phyloP scores from a whole-genome alignment of 1,140 invertebrate genomes.

The Drosophila lacteicornis region DNA sequence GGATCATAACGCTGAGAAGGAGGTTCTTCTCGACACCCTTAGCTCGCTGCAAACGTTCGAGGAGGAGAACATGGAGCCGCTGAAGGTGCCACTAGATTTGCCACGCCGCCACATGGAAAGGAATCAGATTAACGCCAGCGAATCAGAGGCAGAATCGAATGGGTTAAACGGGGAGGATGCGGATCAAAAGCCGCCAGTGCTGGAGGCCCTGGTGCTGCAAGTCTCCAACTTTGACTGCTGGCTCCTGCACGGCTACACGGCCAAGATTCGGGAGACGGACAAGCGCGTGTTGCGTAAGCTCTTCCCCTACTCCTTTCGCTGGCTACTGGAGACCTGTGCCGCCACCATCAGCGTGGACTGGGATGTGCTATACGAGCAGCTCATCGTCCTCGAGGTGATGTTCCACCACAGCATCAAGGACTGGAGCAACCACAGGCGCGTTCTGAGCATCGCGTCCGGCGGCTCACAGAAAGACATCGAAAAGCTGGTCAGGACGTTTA shows the following conservation, averaged over 20 bases:
- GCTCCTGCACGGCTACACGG: constrained; percentile 63
- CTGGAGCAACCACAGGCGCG: constrained; percentile 45
- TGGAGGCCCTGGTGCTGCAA: constrained; percentile 29
- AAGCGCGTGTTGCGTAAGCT: constrained; percentile 77
- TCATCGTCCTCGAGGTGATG: constrained; percentile 76
- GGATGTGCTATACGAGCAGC: constrained; percentile 85
- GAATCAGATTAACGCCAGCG: background rate
- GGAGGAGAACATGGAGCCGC: constrained; percentile 57
- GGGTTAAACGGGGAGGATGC: background rate
- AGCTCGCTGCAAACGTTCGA: constrained; percentile 55
- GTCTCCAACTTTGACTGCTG: constrained; percentile 83
- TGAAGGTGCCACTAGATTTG: constrained; percentile 40
- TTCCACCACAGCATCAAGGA: constrained; percentile 70
- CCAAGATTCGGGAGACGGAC: constrained; percentile 21
- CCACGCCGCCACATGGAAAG: constrained; percentile 52
- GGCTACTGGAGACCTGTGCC: constrained; percentile 86
- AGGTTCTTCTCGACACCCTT: constrained; percentile 37
- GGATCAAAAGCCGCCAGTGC: background rate
- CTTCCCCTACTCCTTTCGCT: constrained; percentile 86
- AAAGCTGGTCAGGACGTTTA: constrained; percentile 45
- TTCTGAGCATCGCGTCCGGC: constrained; percentile 54
- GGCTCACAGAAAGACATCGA: constrained; percentile 61
- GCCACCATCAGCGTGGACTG: constrained; percentile 83
- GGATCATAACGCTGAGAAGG: constrained; percentile 10
- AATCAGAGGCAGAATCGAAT: background rate